Conservation (phyloP, 1,140 invertebrate genomes). For the Papilio polyxenes region DNA sequence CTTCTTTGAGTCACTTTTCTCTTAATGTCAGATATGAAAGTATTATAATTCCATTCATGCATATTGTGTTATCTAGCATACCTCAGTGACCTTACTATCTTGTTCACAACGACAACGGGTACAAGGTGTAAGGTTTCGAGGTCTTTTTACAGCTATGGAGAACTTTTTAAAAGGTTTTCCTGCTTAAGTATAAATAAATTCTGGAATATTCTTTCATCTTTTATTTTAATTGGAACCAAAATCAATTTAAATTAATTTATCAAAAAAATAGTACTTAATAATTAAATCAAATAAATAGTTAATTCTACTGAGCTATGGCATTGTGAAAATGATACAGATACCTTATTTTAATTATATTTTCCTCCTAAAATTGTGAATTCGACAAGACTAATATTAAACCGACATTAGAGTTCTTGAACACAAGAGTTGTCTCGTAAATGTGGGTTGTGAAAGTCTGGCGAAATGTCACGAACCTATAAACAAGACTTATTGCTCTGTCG, state of each 20-base stretch:
- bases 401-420: background rate
- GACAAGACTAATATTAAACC: background rate
- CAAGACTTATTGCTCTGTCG: background rate
- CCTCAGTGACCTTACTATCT: constrained; percentile 20
- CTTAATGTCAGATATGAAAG: background rate
- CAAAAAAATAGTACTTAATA: too few species aligned
- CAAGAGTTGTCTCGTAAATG: background rate
- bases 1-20: too few species aligned
- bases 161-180: constrained; percentile 20
- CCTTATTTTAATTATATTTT: too few species aligned
- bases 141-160: constrained; percentile 12
- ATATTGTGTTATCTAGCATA: constrained; percentile 6
- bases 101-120: background rate
- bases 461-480: constrained; percentile 6
- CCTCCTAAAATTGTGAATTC: too few species aligned
- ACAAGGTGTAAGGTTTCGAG: constrained; percentile 14
- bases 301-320: too few species aligned
- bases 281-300: too few species aligned
- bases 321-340: too few species aligned
- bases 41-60: background rate
- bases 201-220: too few species aligned
- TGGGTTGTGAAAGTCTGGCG: constrained; percentile 4
- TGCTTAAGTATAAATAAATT: background rate
- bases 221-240: too few species aligned
- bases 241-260: too few species aligned